phyloP scores from a whole-genome alignment of 2,888 invertebrate genomes.

The Ophion ventricosus region DNA sequence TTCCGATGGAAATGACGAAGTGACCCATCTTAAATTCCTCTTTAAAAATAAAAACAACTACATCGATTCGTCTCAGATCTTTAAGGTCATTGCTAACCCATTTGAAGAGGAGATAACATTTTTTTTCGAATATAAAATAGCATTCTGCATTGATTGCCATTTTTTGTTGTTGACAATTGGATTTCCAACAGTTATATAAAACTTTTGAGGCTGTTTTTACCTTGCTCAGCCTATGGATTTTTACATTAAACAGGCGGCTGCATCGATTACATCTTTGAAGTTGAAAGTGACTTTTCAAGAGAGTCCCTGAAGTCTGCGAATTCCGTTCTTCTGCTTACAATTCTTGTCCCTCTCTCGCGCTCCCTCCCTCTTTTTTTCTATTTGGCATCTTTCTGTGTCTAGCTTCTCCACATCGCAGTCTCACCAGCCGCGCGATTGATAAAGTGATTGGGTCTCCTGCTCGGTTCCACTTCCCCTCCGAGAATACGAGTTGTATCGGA shows the following conservation, averaged over 20 bases:
- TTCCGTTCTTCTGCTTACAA: conserved; percentile 39
- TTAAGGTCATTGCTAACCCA: too few relatives aligned
- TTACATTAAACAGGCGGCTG: not conserved
- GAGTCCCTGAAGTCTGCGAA: conserved; percentile 34
- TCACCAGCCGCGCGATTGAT: conserved; percentile 61
- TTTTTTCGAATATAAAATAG: too few relatives aligned
- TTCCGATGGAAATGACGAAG: not conserved
- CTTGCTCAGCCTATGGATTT: not conserved
- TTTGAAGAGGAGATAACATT: too few relatives aligned
- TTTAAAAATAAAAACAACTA: too few relatives aligned
- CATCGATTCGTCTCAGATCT: too few relatives aligned
- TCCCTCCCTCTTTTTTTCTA: conserved; percentile 25
- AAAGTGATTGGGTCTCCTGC: conserved; percentile 70
- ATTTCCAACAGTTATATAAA: not conserved
- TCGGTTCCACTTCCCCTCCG: conserved; percentile 41
- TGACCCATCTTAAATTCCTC: too few relatives aligned
- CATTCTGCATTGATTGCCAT: too few relatives aligned
- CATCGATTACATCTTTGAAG: not conserved
- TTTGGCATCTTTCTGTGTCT: conserved; percentile 30
- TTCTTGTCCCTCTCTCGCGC: not conserved
- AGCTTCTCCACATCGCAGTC: conserved; percentile 24
- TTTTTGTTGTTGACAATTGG: too few relatives aligned
- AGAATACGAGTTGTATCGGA: conserved; percentile 51
- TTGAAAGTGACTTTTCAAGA: conserved; percentile 14
- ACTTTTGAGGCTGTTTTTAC: not conserved